phyloP scores from a whole-genome alignment of 1,140 invertebrate species.

The Atta texana region DNA sequence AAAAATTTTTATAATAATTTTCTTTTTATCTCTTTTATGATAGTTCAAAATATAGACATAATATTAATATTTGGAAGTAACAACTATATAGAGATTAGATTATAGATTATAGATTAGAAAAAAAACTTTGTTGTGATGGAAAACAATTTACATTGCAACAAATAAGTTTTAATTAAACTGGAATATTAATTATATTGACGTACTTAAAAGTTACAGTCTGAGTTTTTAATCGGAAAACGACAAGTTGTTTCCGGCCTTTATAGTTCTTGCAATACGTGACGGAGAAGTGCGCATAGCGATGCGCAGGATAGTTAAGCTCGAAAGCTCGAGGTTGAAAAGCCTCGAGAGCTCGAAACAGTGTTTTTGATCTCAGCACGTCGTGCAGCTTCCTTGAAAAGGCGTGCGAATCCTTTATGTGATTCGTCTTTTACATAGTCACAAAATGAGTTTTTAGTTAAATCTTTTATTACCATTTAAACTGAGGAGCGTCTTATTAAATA shows the following conservation, averaged over 20 bases:
- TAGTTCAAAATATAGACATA: background rate
- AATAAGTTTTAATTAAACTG: conserved; percentile 27
- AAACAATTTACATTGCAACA: background rate
- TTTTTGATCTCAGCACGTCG: conserved; percentile 57
- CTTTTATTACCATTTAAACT: background rate
- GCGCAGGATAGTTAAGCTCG: conserved; percentile 49
- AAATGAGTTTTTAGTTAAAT: conserved; percentile 25
- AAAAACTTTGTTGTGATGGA: background rate
- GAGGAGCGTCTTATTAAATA: background rate
- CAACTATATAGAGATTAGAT: background rate
- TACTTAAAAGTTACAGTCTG: conserved; percentile 8
- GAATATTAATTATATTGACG: conserved; percentile 15
- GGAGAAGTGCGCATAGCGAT: conserved; percentile 25
- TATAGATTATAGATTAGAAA: background rate
- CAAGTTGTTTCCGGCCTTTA: conserved; percentile 46
- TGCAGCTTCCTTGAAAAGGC: conserved; percentile 41
- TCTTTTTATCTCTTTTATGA: background rate
- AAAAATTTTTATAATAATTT: no score
- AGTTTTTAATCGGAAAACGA: conserved; percentile 22
- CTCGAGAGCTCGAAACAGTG: conserved; percentile 47
- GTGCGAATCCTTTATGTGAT: background rate
- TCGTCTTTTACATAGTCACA: conserved; percentile 1
- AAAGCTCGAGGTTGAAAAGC: conserved; percentile 56
- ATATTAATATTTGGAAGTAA: background rate
- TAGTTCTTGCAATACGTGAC: conserved; percentile 30